phyloP scores from a whole-genome alignment of 1,140 invertebrate genomes.

The Drosophila truncata region DNA sequence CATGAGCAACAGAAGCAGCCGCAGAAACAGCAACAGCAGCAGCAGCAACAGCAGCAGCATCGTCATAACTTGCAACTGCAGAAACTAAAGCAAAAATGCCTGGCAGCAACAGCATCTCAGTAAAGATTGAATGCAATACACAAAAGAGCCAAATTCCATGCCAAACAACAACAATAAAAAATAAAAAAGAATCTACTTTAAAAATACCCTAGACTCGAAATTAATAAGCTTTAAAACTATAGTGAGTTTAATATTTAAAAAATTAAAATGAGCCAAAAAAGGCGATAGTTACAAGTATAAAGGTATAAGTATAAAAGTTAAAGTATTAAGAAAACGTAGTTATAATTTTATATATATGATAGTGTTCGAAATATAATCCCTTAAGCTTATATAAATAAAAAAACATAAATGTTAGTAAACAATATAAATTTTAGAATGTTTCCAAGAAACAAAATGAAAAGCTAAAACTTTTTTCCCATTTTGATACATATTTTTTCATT shows the following conservation, averaged over 20 bases:
- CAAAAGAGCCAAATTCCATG: constrained; percentile 62
- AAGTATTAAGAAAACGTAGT: too few species aligned
- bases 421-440: background rate
- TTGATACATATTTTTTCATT: background rate
- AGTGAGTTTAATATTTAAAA: background rate
- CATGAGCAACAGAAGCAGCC: constrained; percentile 15
- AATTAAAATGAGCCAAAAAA: background rate
- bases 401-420: background rate
- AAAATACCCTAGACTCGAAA: background rate
- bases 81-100: constrained; percentile 13
- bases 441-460: background rate
- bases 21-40: background rate
- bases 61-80: constrained; percentile 19
- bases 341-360: too few species aligned
- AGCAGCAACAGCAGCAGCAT: background rate
- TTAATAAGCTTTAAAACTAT: background rate
- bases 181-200: background rate
- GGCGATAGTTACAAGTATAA: background rate
- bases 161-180: constrained; percentile 29
- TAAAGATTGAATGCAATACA: constrained; percentile 65
- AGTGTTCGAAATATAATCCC: background rate
- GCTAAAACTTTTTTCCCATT: too few species aligned
- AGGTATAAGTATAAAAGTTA: too few species aligned
- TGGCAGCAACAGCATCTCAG: constrained; percentile 15
- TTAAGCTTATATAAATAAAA: background rate